Base-by-base conservation (phyloP, 2,113 vertebrate species). In the Orientallactaga bullata region DNA sequence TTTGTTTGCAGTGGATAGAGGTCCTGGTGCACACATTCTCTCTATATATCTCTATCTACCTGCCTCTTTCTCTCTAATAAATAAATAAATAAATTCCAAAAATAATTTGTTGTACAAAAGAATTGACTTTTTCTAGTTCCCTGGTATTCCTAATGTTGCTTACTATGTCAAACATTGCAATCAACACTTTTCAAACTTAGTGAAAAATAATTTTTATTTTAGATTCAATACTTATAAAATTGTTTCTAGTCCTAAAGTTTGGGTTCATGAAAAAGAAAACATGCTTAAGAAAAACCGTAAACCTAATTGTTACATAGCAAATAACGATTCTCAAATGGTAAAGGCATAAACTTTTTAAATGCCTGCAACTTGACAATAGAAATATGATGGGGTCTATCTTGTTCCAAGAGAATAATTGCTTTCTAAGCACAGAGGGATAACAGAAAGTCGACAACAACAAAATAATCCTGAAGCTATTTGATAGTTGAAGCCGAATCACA, bases 391-490 rank as follows among this genome's bases (percentile, higher is more conserved):
- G 60, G 23, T 26, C 28, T 74, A 74, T 79, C 58, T 88, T 90
- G 30, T 71, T 96, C 66, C 74, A 94, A 71, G 94, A 85, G 73
- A 65, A 68, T 63, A 73, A 93, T 13, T 94, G 77, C 42, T 94
- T 96, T 94, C 78, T 80, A 93, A 90, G 47, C 21, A 90, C 10
- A 66, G 76, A 90, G 23, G 51, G 72, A 87, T 88, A 83, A 77
- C 86, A 91, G 90, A 96, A 89, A 89, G 89, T 93, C 80, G 76
- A 85, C 73, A 71, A 65, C 76, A 42, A 95, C 87, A 90, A 66
- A 88, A 91, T 16, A 47, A 42, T 61, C 60, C 83, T 5, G 0
- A 79, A 89, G 85, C 21, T 65, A 74, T 47, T 26, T 55, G 24
- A 61, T 7, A 51, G 58, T 32, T 42, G 61, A 71, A 92, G 77